A percentile compares a stretch with the other conserved stretches of the same genome.
Conservation (phyloP, 2,888 invertebrate genomes). For the Perithous albicinctus region DNA sequence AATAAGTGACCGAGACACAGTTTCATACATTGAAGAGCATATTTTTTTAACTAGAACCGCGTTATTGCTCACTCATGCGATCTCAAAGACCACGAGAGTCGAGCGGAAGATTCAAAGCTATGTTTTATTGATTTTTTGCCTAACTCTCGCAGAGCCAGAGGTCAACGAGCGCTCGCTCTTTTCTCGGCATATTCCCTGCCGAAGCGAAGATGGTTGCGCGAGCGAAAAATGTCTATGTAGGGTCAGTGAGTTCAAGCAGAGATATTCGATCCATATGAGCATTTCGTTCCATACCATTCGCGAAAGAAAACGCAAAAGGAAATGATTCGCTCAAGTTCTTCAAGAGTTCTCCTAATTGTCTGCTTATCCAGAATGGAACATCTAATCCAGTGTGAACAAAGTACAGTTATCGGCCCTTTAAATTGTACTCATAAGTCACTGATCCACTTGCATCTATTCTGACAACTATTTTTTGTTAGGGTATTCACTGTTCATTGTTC, state of each 20-base stretch:
- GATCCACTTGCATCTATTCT: too few species aligned
- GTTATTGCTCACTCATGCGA: background rate
- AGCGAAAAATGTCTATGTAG: slow-evolving; percentile 25
- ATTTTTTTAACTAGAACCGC: background rate
- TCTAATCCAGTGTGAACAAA: background rate
- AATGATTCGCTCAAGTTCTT: background rate
- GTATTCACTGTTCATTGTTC: too few species aligned
- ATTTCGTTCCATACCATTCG: background rate
- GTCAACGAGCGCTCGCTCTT: slow-evolving; percentile 63
- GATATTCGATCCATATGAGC: background rate
- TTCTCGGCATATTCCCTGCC: slow-evolving; percentile 3
- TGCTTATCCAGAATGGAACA: background rate
- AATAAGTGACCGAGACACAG: too few species aligned
- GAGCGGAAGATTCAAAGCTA: slow-evolving; percentile 59
- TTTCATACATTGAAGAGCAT: too few species aligned
- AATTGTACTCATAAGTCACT: background rate
- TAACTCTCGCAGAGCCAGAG: slow-evolving; percentile 50
- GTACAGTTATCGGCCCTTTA: background rate
- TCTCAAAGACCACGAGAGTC: slow-evolving; percentile 13
- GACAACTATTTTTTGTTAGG: too few species aligned
- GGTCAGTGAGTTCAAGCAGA: slow-evolving; percentile 49
- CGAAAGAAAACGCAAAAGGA: background rate
- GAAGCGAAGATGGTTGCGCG: slow-evolving; percentile 6
- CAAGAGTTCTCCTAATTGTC: background rate
- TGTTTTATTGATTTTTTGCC: slow-evolving; percentile 66